Conservation (phyloP, 2,888 invertebrate species). For the Aromia moschata region DNA sequence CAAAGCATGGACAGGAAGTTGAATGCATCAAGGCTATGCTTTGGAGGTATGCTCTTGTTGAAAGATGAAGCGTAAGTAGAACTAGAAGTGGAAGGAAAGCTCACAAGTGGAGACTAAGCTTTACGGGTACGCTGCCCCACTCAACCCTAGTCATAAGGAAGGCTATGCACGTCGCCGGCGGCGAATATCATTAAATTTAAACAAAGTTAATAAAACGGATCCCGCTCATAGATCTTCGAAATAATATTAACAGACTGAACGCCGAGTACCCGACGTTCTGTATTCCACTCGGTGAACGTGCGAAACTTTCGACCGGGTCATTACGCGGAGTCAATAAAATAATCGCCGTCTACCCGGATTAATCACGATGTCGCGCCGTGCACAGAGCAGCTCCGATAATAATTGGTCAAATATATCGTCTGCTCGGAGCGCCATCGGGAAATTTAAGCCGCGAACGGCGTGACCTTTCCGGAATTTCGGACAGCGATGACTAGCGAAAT, state of each 20-base stretch:
- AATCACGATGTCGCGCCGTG: slow-evolving; percentile 57
- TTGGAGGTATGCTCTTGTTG: too few species aligned
- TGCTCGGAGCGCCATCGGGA: slow-evolving; percentile 50
- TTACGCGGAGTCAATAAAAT: slow-evolving; percentile 58
- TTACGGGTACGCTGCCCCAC: too few species aligned
- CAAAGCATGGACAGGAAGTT: too few species aligned
- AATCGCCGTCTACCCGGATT: slow-evolving; percentile 58
- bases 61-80: too few species aligned
- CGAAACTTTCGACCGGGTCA: slow-evolving; percentile 50
- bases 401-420: slow-evolving; percentile 62
- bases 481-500: slow-evolving; percentile 35
- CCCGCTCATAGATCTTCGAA: slow-evolving; percentile 29
- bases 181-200: slow-evolving; percentile 10
- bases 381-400: slow-evolving; percentile 53
- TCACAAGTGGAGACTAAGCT: too few species aligned
- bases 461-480: slow-evolving; percentile 41
- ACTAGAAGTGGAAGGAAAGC: too few species aligned
- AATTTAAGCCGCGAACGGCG: slow-evolving; percentile 36
- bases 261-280: too few species aligned
- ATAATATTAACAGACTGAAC: slow-evolving; percentile 18
- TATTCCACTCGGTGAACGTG: slow-evolving; percentile 48
- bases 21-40: too few species aligned
- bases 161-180: too few species aligned
- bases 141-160: too few species aligned
- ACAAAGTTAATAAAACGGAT: slow-evolving; percentile 23